phyloP scores from a whole-genome alignment of 2,888 invertebrate species.

The Eupsilia transversa region DNA sequence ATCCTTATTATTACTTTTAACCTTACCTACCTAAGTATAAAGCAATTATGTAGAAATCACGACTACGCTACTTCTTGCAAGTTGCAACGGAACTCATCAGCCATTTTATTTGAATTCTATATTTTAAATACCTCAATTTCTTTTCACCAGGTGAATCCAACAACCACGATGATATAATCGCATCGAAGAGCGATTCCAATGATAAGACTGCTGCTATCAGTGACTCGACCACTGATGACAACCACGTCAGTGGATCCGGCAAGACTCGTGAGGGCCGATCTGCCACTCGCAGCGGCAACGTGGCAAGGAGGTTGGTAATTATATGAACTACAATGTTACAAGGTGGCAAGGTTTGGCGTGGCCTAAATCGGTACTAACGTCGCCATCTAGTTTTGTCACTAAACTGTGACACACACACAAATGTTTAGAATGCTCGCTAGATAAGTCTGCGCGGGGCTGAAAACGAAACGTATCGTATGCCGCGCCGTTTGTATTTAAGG shows the following conservation, averaged over 20 bases:
- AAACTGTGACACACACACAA: background rate
- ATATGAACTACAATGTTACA: background rate
- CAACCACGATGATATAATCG: slow-evolving; percentile 54
- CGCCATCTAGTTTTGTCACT: background rate
- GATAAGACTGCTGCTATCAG: slow-evolving; percentile 61
- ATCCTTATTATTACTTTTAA: background rate
- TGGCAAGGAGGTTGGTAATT: slow-evolving; percentile 76
- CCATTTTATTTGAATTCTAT: too few relatives aligned
- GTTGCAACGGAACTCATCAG: too few relatives aligned
- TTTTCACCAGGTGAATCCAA: slow-evolving; percentile 53
- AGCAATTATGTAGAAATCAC: background rate
- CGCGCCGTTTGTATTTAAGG: too few relatives aligned
- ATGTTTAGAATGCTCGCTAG: too few relatives aligned
- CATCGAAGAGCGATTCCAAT: slow-evolving; percentile 57
- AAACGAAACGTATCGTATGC: too few relatives aligned
- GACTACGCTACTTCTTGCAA: background rate
- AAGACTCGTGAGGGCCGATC: slow-evolving; percentile 65
- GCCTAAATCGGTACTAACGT: background rate
- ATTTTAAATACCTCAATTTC: background rate
- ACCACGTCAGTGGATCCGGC: slow-evolving; percentile 48
- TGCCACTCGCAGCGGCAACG: slow-evolving; percentile 72
- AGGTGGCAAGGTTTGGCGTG: background rate
- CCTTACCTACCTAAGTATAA: background rate
- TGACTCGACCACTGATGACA: slow-evolving; percentile 69
- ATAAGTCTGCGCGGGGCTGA: too few relatives aligned